These are phyloP conservation scores for Gallirallus australis DNA, from an alignment of 2,797 vertebrate genomes.

Conservation along the genomic window DNA sequence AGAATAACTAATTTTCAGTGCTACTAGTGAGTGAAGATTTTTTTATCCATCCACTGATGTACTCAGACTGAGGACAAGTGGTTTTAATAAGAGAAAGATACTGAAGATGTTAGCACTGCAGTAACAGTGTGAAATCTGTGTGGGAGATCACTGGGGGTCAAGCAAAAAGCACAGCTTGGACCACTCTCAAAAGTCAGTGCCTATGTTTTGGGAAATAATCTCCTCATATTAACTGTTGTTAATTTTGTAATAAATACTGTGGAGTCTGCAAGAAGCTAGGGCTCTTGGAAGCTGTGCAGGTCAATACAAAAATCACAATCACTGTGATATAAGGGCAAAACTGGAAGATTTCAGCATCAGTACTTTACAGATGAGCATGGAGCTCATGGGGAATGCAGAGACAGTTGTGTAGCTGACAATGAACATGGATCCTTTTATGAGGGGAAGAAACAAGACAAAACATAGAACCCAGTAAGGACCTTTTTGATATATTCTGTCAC, in stretches of 20 bases:
- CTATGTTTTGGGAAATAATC: not conserved
- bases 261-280: not conserved
- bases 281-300: not conserved
- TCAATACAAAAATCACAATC: not conserved
- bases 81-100: not conserved
- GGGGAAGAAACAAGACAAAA: not conserved
- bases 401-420: not conserved
- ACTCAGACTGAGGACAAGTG: not conserved
- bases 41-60: not conserved
- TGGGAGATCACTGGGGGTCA: not conserved
- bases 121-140: not conserved
- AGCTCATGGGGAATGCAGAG: not conserved
- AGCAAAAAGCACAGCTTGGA: not conserved
- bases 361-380: not conserved
- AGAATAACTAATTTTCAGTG: not conserved
- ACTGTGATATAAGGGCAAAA: not conserved
- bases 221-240: not conserved
- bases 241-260: not conserved
- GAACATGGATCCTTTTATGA: not conserved
- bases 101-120: not conserved
- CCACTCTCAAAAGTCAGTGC: not conserved
- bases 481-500: not conserved
- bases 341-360: fast-evolving
- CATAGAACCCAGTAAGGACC: not conserved
- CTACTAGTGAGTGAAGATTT: not conserved